Conservation (phyloP, 2,888 invertebrate genomes). For the Lasioglossum oenotherae region DNA sequence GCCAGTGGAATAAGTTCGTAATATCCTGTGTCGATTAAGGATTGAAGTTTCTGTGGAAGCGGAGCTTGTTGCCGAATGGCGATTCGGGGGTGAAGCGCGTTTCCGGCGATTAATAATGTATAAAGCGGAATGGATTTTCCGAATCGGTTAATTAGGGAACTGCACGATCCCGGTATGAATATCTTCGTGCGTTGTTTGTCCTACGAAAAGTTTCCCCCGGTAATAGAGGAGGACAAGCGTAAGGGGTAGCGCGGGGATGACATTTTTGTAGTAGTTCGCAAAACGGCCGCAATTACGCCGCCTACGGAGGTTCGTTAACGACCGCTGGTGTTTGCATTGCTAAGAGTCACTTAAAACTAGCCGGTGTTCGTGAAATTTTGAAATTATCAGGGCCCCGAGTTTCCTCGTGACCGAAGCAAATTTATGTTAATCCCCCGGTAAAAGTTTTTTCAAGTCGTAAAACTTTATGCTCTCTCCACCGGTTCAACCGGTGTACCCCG, state of each 20-base stretch:
- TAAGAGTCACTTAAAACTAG: constrained; percentile 48
- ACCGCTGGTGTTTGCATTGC: constrained; percentile 41
- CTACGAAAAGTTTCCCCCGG: background rate
- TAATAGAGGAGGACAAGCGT: background rate
- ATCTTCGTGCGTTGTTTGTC: constrained; percentile 10
- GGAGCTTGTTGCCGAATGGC: background rate
- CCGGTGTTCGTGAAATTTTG: constrained; percentile 61
- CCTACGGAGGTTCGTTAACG: constrained; percentile 46
- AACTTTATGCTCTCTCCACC: constrained; percentile 51
- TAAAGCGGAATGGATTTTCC: background rate
- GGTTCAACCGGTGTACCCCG: constrained; percentile 25
- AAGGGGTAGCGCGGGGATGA: background rate
- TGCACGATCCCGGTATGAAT: background rate
- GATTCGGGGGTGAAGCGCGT: background rate
- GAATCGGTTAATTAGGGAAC: background rate
- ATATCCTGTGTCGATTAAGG: background rate
- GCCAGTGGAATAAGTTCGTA: background rate
- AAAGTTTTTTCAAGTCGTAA: constrained; percentile 52
- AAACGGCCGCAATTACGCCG: constrained; percentile 41
- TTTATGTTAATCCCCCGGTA: constrained; percentile 63
- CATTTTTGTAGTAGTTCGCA: constrained; percentile 27
- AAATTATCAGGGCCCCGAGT: constrained; percentile 60
- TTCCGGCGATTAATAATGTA: background rate
- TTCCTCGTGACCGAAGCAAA: constrained; percentile 42
- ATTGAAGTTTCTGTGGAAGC: background rate